Base-by-base conservation (phyloP, 1,140 invertebrate genomes). In the Brachionus sp. region DNA sequence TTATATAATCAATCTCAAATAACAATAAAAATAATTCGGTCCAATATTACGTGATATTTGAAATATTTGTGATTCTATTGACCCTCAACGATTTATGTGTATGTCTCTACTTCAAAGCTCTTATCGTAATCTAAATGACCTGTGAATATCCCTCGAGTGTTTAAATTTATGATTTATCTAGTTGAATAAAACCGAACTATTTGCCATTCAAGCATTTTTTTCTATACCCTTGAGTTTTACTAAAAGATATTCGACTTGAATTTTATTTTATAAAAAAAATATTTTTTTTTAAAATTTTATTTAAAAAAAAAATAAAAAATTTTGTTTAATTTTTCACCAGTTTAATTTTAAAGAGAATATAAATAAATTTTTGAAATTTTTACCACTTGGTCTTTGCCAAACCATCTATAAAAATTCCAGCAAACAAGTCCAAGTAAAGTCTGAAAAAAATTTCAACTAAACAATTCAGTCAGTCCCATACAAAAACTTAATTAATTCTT, bases 81-180 rank as follows among this genome's bases (percentile, higher is more conserved):
- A 33, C 5, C 33, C 25, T n/a, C n/a, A 66, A 12, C n/a, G 33
- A 33, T 33, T 1, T 33, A 10, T 66, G 0, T 7, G 9, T 33
- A n/a, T n/a, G 4, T 35, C 33, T 66, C 23, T 35, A 29, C 64
- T 12, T 66, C 64, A 66, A 66, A 66, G 64, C 25, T 66, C 64
- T 66, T 66, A 66, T 66, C 64, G 25, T 66, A 37, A 66, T 66
- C 64, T 66, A 66, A 66, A 66, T 66, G 64, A 66, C 64, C 64
- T 66, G 64, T 66, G 64, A 66, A 66, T 57, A 66, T 66, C 64
- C 64, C 64, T 66, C 33, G 33, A 66, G 64, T 66, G 33, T 33
- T 66, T 66, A 19, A 37, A 4, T 66, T 66, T 66, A 66, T 66
- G 64, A 66, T 66, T 66, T 66, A 66, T 66, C 64, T 66, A 66